phyloP scores from a whole-genome alignment of 2,888 invertebrate genomes.

The Rotaria socialis region DNA sequence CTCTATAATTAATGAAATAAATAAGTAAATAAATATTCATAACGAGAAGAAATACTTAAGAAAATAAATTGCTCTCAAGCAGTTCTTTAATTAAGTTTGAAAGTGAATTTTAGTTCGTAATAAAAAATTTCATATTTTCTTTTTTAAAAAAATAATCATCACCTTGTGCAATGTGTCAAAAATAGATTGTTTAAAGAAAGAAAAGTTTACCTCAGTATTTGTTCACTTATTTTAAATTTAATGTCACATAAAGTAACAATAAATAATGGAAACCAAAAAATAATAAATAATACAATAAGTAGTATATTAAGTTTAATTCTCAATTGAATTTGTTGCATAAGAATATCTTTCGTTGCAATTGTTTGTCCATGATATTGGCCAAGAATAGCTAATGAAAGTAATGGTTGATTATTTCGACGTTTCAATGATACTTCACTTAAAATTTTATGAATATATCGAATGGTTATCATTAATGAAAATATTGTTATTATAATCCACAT shows the following conservation, averaged over 20 bases:
- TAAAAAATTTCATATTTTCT: no score
- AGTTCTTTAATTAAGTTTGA: no score
- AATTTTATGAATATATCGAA: constrained; percentile 17
- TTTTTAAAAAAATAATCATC: no score
- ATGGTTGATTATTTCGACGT: constrained; percentile 8
- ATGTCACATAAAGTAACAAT: background rate
- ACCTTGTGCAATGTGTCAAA: no score
- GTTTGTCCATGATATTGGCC: background rate
- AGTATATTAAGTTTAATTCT: background rate
- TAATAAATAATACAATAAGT: constrained; percentile 2
- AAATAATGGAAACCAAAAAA: constrained; percentile 36
- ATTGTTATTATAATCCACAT: constrained; percentile 27
- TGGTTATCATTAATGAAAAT: constrained; percentile 2
- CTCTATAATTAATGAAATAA: no score
- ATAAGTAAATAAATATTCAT: no score
- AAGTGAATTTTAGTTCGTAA: no score
- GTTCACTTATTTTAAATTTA: background rate
- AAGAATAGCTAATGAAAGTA: constrained; percentile 6
- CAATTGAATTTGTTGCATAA: constrained; percentile 16
- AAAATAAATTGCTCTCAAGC: no score
- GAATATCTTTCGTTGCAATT: background rate
- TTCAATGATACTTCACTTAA: constrained; percentile 10
- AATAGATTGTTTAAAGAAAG: no score
- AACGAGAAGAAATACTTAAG: no score
- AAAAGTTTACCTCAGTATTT: background rate